Evolutionary conservation across 2,888 invertebrate genomes (phyloP), one percentile per base, ranked within the genome.

Genomic region (Melolontha melolontha): DNA sequence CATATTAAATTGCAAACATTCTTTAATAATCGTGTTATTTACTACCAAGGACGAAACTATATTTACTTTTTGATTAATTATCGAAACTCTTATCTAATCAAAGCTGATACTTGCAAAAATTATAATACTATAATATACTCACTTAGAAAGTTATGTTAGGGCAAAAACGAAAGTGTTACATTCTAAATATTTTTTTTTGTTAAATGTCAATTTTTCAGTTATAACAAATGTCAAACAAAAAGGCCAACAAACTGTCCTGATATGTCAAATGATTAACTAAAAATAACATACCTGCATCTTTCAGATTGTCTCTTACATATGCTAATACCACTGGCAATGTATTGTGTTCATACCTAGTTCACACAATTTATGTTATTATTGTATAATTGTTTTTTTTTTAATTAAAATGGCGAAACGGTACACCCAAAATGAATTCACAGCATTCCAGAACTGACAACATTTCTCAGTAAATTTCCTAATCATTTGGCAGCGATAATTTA

Each of bases 191-290:
- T 54, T 66, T n/a, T 55, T 66, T 57, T 66, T 49, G 34, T 41
- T 34, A 42, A 52, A 50, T 59, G 66, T 66, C 66, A 64, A 64
- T 64, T 66, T 66, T 66, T 59, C 55, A 54, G 55, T 66, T 66
- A 57, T 22, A 66, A 59, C 50, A 68, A 67, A 67, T 67, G 67
- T 67, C 70, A 67, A 66, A 66, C 51, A 40, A 66, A 69, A 67
- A 70, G 70, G 70, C 70, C 70, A 70, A 70, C 64, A 70, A 70
- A 70, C 70, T 59, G 52, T 41, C 34, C n/a, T n/a, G 42, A 64
- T 40, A 69, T 50, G 67, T 64, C 68, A 63, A 63, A 47, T n/a
- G 52, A 10, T 17, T 27, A 49, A 5, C 14, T 44, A 12, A 64
- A 29, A 57, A 42, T 44, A 44, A 17, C 42, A 42, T 22, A 59